Evolutionary conservation across 2,888 invertebrate genomes (phyloP), one percentile per base, ranked within the genome.

Genomic region (Eurytoma adleriae): DNA sequence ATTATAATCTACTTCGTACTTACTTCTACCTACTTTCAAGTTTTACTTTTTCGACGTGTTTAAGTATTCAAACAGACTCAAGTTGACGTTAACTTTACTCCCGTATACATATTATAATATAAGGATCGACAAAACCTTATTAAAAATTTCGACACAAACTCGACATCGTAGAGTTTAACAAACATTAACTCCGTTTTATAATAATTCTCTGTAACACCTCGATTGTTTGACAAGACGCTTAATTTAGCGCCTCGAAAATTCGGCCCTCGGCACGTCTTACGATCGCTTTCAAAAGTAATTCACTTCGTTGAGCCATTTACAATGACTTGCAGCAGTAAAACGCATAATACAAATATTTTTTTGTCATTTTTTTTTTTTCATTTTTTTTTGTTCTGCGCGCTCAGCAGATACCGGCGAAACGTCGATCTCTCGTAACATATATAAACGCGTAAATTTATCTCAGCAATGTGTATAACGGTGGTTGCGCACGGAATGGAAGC

Each of bases 131-230:
- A 79, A 82, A 82, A 76, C 69, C 7, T 14, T 52, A 13, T 71
- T 79, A 77, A 82, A 82, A 79, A 76, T 79, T 79, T 82, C n/a
- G 64, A 79, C 48, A 76, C 76, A 72, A 81, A 79, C 71, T 77
- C 52, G 66, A 67, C 69, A 72, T 68, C 69, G 59, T 66, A 77
- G 24, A 73, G 69, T 69, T 79, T 16, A 82, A 79, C 76, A 81
- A 78, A 59, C 30, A 76, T 81, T 13, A 56, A 76, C 18, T 72
- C 30, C 59, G 20, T 69, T 62, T 40, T 72, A 75, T 67, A 67
- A 56, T 67, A 74, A 70, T 70, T 18, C 24, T 52, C 27, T 56
- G 12, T 73, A 80, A 77, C 80, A 78, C 69, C 24, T 59, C 57
- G 20, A 69, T 75, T 59, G n/a, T 78, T 59, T 16, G 54, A 59